Conservation (phyloP, 2,888 invertebrate genomes). For the Drosophila borborema region DNA sequence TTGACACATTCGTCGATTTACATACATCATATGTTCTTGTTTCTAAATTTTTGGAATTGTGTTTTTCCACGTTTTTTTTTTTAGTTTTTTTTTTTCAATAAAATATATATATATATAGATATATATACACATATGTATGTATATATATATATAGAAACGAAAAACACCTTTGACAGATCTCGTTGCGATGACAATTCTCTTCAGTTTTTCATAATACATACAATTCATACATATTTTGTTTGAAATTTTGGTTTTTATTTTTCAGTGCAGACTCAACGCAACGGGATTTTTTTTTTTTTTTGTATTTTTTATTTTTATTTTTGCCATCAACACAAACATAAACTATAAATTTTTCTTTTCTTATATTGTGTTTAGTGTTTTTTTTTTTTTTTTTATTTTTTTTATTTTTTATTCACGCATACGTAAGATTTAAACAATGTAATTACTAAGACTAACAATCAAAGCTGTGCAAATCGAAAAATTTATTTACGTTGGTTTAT, state of each 20-base stretch:
- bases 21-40: slow-evolving; percentile 59
- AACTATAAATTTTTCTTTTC: slow-evolving; percentile 11
- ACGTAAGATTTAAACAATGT: slow-evolving; percentile 53
- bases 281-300: background rate
- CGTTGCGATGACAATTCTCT: slow-evolving; percentile 45
- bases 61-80: background rate
- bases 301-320: background rate
- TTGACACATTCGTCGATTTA: slow-evolving; percentile 61
- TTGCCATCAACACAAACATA: slow-evolving; percentile 19
- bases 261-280: slow-evolving; percentile 16
- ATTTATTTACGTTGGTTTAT: slow-evolving; percentile 26
- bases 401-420: slow-evolving; percentile 43
- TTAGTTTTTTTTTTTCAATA: slow-evolving; percentile 30
- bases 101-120: slow-evolving; percentile 14
- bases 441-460: slow-evolving; percentile 63
- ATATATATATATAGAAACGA: slow-evolving; percentile 25
- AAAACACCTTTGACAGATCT: slow-evolving; percentile 55
- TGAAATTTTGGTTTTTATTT: background rate
- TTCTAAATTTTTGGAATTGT: slow-evolving; percentile 41
- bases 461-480: slow-evolving; percentile 65
- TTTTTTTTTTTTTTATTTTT: background rate
- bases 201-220: slow-evolving; percentile 45
- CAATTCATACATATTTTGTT: slow-evolving; percentile 50
- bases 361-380: background rate
- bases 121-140: slow-evolving; percentile 7